Evolutionary conservation across 1,140 invertebrate genomes (phyloP), one percentile per base, ranked within the genome.

Genomic region (Homarus americanus): DNA sequence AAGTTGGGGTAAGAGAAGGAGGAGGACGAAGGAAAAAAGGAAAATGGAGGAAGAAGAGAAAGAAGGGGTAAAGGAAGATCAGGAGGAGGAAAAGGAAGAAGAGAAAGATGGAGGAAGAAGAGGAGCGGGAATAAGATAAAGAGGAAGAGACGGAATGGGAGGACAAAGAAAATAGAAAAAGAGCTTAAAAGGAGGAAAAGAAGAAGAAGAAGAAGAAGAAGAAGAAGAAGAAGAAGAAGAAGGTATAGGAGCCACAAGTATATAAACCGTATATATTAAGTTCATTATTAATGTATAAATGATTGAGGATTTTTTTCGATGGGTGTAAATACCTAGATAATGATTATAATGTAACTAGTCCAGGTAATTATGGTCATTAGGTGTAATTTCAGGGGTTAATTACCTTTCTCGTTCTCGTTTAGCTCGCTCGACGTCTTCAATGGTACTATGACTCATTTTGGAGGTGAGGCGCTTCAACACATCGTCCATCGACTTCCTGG

Each of bases 381-480:
- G n/a, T n/a, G n/a, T n/a, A n/a, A n/a, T n/a, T n/a, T n/a, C 75
- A 17, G 20, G 7, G n/a, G 28, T 28, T n/a, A 76, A 84, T 75
- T 53, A 80, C 69, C 79, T 79, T 36, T 83, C 91, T 78, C 85
- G 84, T 87, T 93, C 90, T 63, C 83, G 86, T n/a, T 91, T 86
- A 58, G 53, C 80, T 36, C 82, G 80, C 49, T 90, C 86, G 73
- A 41, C 88, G 53, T 92, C 96, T 12, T 93, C 89, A 73, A 96
- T 95, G 20, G 96, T 95, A 93, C 95, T 96, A 93, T 95, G 96
- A 94, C 96, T 96, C 95, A 97, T 97, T 94, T 97, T 97, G 87
- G 96, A 97, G 80, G 97, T 97, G 92, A 97, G 95, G 93, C 96
- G 95, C 94, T 97, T 97, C n/a, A 97, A 95, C 9, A 97, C 97